These are phyloP conservation scores for Rhombomys opimus DNA, from an alignment of 2,113 vertebrate species.

Conservation along the genomic window DNA sequence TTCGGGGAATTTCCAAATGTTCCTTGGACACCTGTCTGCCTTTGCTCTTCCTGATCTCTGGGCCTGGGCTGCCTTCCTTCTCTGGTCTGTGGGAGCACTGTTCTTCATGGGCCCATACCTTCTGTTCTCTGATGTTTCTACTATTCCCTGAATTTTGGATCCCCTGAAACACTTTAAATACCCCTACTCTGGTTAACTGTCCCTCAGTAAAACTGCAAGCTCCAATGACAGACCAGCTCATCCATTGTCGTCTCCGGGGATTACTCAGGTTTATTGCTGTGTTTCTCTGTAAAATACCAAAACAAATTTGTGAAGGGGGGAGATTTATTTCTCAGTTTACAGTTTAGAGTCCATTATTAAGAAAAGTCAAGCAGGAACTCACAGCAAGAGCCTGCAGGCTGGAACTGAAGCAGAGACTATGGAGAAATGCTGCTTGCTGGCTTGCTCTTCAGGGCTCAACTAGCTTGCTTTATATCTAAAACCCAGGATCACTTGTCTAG, in stretches of 20 bases:
- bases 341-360: background rate
- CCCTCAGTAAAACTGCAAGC: background rate
- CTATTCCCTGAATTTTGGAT: background rate
- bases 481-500: background rate
- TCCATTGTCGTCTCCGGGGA: background rate
- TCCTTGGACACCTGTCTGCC: background rate
- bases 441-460: background rate
- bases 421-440: background rate
- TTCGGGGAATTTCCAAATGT: background rate
- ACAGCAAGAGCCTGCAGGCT: background rate
- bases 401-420: background rate
- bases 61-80: background rate
- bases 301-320: background rate
- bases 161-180: background rate
- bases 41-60: background rate
- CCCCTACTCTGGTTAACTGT: background rate
- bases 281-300: background rate
- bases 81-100: background rate
- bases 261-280: background rate
- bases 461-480: background rate
- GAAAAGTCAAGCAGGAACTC: background rate
- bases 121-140: background rate
- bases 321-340: background rate
- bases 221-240: no score
- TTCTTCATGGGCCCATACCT: background rate